These are phyloP conservation scores for Nannoperca australis DNA, from an alignment of 2,797 vertebrate species.

Conservation along the genomic window DNA sequence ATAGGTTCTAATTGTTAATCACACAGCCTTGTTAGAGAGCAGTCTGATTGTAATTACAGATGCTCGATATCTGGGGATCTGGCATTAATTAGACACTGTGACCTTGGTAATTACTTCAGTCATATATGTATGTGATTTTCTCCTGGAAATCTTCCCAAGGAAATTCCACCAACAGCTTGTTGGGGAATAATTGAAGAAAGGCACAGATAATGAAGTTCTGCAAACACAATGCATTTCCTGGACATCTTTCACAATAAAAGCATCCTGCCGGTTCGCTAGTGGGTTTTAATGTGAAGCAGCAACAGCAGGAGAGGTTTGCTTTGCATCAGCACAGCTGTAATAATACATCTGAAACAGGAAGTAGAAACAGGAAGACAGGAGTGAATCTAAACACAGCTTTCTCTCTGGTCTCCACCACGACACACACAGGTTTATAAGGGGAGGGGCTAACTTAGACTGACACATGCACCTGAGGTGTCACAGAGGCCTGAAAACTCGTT, in stretches of 20 bases:
- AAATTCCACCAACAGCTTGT: constrained; percentile 8
- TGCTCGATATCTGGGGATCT: constrained; percentile 67
- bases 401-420: neutral
- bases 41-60: constrained; percentile 80
- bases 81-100: constrained; percentile 80
- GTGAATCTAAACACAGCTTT: neutral
- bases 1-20: constrained; percentile 81
- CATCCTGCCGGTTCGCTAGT: neutral
- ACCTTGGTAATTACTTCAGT: constrained; percentile 81
- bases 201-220: neutral
- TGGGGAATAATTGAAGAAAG: neutral
- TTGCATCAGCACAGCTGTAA: neutral
- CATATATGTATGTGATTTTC: constrained; percentile 67
- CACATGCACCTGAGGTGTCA: neutral
- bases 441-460: neutral
- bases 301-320: too few relatives aligned
- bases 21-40: constrained; percentile 75
- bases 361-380: neutral
- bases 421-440: neutral
- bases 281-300: neutral
- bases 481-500: neutral
- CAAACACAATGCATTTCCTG: neutral
- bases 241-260: neutral
- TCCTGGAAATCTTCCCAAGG: neutral
- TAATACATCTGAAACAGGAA: neutral